Evolutionary conservation across 2,797 vertebrate species (phyloP), one percentile per base, ranked within the genome.

Genomic region (Taeniopygia guttata): DNA sequence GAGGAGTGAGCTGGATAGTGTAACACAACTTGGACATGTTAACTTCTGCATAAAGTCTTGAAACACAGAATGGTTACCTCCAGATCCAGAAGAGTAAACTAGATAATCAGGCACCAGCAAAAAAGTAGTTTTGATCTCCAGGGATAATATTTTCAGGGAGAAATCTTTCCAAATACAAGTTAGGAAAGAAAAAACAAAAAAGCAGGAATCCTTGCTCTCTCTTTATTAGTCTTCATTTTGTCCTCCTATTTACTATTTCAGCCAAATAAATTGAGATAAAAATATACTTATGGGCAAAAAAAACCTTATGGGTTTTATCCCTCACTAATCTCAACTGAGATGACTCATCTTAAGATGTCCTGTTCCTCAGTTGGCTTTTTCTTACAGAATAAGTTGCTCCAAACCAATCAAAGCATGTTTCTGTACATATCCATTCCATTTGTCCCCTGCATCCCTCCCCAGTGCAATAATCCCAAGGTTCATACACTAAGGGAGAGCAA

Each of bases 1-100:
- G 11, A 69, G 19, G 7, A 59, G 27, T 0, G 1, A 67, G 29
- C 18, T 42, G 45, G 8, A 29, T 18, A 63, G 10, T 5, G 12
- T 42, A 51, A 55, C 0, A 4, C 19, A 22, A n/a, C 14, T 40
- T 40, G 16, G 66, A 66, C 48, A 56, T 0, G 6, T 46, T 74
- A 83, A 49, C 22, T 30, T 55, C 25, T 2, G 4, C 18, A 13
- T 18, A 6, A 59, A 64, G 11, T 21, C 34, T 10, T 25, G 16
- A 36, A 78, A 43, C 26, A 78, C 21, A 15, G 26, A 73, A n/a
- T 13, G 4, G 46, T 55, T 83, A 80, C 16, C 32, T 30, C 19
- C 26, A 85, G 32, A 77, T 11, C 22, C 36, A 54, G 16, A 19
- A 49, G 18, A 48, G 10, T 17, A 70, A 4, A 7, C 62, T 1